These are phyloP conservation scores for Caenorhabditis sp. DNA, from an alignment of 2,888 invertebrate genomes.

Conservation along the genomic window DNA sequence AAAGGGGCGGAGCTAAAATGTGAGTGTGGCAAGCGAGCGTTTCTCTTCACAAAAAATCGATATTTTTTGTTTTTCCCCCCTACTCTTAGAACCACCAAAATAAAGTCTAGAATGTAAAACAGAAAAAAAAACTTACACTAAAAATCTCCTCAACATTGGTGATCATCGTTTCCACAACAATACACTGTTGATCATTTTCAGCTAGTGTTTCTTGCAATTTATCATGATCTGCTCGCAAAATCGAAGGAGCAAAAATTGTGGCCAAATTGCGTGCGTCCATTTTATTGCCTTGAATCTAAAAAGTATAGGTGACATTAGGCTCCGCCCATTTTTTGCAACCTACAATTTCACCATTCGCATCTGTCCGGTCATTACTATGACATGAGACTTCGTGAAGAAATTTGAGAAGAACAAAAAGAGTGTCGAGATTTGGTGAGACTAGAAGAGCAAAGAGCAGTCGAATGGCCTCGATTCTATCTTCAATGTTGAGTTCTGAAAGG, in stretches of 20 bases:
- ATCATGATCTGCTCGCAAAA: constrained; percentile 78
- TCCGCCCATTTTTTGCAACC: not conserved
- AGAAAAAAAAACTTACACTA: too few species aligned
- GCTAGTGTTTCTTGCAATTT: constrained; percentile 43
- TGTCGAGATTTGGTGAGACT: constrained; percentile 87
- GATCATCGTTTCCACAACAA: constrained; percentile 87
- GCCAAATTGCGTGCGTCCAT: constrained; percentile 93
- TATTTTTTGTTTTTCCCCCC: too few species aligned
- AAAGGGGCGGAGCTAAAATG: too few species aligned
- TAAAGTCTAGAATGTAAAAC: too few species aligned
- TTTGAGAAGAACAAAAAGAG: constrained; percentile 82
- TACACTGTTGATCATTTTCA: constrained; percentile 79
- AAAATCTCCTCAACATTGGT: constrained; percentile 81
- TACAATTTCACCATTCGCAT: constrained; percentile 72
- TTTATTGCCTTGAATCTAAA: constrained; percentile 80
- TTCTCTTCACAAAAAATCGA: too few species aligned
- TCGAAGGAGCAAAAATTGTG: constrained; percentile 90
- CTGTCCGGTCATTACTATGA: constrained; percentile 78
- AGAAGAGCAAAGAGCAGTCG: constrained; percentile 80
- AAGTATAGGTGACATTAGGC: not conserved
- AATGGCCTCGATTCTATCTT: constrained; percentile 46
- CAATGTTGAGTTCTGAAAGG: constrained; percentile 40
- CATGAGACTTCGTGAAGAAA: constrained; percentile 83
- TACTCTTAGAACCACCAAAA: too few species aligned
- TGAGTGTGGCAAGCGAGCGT: too few species aligned